Evolutionary conservation across 2,888 invertebrate genomes (phyloP).

Genomic region (Zhengitettix transpicula): DNA sequence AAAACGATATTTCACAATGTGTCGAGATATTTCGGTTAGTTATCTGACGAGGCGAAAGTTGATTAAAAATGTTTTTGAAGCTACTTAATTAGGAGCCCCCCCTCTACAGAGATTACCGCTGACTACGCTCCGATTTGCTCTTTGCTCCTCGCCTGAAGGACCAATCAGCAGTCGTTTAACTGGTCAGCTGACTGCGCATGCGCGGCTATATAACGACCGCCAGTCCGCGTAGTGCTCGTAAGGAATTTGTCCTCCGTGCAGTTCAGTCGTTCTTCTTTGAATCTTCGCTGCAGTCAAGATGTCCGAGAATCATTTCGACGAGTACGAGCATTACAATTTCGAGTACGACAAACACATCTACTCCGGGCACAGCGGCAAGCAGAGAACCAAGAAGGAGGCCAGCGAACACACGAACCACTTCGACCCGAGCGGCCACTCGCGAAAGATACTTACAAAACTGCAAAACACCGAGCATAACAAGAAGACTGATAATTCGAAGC

Average conservation of each 20-base stretch:
- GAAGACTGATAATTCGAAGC: conserved; percentile 14
- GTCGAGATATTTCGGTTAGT: too few species aligned
- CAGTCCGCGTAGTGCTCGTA: too few species aligned
- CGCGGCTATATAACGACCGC: neutral
- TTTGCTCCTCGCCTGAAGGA: neutral
- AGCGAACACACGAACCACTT: conserved; percentile 77
- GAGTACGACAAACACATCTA: conserved; percentile 81
- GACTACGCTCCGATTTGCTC: too few species aligned
- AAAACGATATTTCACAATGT: too few species aligned
- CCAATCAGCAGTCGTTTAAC: neutral
- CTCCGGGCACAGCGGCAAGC: conserved; percentile 78
- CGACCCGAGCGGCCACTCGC: conserved; percentile 84
- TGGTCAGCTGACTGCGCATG: conserved; percentile 5
- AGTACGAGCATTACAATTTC: conserved; percentile 89
- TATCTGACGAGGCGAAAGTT: too few species aligned
- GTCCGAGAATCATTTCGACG: conserved; percentile 74
- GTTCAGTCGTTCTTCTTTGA: neutral
- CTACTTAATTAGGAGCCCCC: too few species aligned
- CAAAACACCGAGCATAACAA: conserved; percentile 72
- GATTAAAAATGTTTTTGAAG: too few species aligned
- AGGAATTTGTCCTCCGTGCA: too few species aligned
- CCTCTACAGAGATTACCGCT: too few species aligned
- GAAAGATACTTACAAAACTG: conserved; percentile 76
- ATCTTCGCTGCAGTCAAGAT: conserved; percentile 28
- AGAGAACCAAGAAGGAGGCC: conserved; percentile 77